Evolutionary conservation across 23 tunicate species (phyloP).

Genomic region (Halocynthia roretzi): DNA sequence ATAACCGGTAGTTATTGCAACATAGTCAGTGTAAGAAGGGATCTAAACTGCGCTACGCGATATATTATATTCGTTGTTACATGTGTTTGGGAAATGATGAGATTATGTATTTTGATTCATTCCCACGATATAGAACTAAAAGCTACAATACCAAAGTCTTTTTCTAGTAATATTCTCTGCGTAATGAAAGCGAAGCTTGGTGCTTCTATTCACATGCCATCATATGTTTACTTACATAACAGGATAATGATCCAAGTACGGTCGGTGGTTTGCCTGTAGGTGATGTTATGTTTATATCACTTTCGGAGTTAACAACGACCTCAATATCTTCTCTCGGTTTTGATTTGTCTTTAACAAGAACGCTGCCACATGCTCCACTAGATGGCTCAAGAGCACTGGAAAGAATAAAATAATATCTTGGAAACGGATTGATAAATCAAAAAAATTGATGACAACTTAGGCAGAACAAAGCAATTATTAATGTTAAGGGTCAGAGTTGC

Average conservation of each 20-base stretch:
- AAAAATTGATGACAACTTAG: background rate
- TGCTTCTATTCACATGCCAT: too few species aligned
- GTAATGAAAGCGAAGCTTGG: too few species aligned
- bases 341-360: background rate
- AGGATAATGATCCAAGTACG: constrained; percentile 1
- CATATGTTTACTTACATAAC: background rate
- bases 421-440: background rate
- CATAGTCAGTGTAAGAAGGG: too few species aligned
- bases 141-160: too few species aligned
- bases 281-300: constrained; percentile 6
- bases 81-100: too few species aligned
- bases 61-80: too few species aligned
- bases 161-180: too few species aligned
- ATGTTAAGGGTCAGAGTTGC: background rate
- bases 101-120: too few species aligned
- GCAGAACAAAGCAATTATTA: too few species aligned
- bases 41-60: too few species aligned
- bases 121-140: too few species aligned
- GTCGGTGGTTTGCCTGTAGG: constrained; percentile 1
- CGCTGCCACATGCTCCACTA: constrained; percentile 12
- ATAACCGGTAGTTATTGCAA: too few species aligned
- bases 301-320: constrained; percentile 5
- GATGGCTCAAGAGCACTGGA: constrained; percentile 12
- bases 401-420: background rate
- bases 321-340: constrained; percentile 1